These are phyloP conservation scores for Plectropomus leopardus DNA, from an alignment of 2,113 vertebrate species.

Conservation along the genomic window DNA sequence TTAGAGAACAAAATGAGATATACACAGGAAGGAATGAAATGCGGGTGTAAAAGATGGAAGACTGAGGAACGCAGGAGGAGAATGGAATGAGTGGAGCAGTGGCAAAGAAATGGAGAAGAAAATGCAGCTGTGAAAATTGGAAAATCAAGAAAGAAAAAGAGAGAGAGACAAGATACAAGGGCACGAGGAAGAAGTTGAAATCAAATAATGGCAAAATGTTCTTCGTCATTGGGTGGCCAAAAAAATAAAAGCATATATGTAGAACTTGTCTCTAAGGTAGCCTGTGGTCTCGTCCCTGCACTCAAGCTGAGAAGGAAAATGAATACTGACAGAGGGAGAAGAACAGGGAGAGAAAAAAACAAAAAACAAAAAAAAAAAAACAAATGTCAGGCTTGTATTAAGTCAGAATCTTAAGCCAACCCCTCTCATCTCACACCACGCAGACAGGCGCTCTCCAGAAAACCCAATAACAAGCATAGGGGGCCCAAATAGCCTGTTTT, in stretches of 20 bases:
- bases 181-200: constrained; percentile 23
- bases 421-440: constrained; percentile 50
- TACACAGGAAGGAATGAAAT: constrained; percentile 55
- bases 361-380: constrained; percentile 24
- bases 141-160: constrained; percentile 45
- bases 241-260: constrained; percentile 44
- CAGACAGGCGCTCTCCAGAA: constrained; percentile 51
- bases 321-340: constrained; percentile 68
- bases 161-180: constrained; percentile 14
- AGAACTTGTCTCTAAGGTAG: constrained; percentile 62
- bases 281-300: constrained; percentile 62
- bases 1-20: constrained; percentile 68
- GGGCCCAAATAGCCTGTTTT: constrained; percentile 60
- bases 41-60: constrained; percentile 39
- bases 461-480: constrained; percentile 55
- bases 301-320: constrained; percentile 76
- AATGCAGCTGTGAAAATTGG: constrained; percentile 57
- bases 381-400: constrained; percentile 68
- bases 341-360: constrained; percentile 24
- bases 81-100: constrained; percentile 50
- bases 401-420: constrained; percentile 61
- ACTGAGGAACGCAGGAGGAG: constrained; percentile 40
- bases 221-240: constrained; percentile 24
- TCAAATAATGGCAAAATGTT: constrained; percentile 53
- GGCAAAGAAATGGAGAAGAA: constrained; percentile 53